Base-by-base conservation (phyloP, 2,113 vertebrate species). In the Sigmodon hispidus region DNA sequence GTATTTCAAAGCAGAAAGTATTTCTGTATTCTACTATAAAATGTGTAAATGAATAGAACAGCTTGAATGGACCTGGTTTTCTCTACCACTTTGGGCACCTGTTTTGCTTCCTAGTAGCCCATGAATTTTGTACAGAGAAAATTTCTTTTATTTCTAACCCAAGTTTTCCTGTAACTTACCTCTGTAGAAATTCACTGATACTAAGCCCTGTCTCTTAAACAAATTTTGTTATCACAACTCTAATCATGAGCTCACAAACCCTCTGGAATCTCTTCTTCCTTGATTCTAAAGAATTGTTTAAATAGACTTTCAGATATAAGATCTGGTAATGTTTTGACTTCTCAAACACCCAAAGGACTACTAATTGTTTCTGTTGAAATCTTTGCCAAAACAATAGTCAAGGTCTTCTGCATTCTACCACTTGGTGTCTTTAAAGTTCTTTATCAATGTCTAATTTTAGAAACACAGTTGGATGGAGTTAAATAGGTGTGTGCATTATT, bases 351-450 rank as follows among this genome's bases (percentile, higher is more conserved):
- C 88, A 90, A 75, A 79, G 91, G 75, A 92, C 83, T 83, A 2
- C 31, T 92, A 96, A 96, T 93, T 95, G 80, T 70, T 15, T 77
- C 50, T 88, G 36, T 4, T 79, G 73, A 85, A 95, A 79, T 93
- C 13, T 73, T 86, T 59, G 3, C 65, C 86, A 84, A 83, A 40
- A 29, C 13, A 36, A 36, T 12, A 95, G 57, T 26, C 45, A 77
- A 34, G 1, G 43, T 57, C 52, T 57, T 89, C 69, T 10, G 10
- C 34, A 92, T 77, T 16, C 17, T 91, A 72, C 26, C 17, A 24
- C 19, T 73, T 91, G 81, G 57, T 73, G 40, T 12, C 50, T 67
- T 31, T 19, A 77, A n/a, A 24, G 4, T 45, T 79, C 75, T 92
- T 48, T 87, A 57, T 1, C 24, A 93, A 43, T 83, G 40, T 21